Evolutionary conservation across 2,113 vertebrate species (phyloP).

Genomic region (Willisornis vidua): DNA sequence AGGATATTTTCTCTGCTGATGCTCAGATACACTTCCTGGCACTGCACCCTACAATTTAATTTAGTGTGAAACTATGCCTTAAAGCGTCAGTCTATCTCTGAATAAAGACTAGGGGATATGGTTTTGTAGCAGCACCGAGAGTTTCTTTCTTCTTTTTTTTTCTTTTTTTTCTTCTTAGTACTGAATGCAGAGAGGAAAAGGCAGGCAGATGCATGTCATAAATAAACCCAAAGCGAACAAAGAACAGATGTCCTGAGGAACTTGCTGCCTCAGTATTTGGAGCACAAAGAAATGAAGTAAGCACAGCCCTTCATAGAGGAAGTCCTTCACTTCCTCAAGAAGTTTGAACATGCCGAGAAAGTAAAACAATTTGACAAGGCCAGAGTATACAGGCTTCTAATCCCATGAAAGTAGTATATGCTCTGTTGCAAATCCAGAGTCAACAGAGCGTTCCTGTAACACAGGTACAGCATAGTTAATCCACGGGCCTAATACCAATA

Average conservation of each 20-base stretch:
- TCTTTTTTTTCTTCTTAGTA: neutral
- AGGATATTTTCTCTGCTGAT: neutral
- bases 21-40: neutral
- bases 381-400: slow-evolving; percentile 39
- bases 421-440: slow-evolving; percentile 18
- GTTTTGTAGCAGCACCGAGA: neutral
- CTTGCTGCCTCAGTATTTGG: slow-evolving; percentile 53
- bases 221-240: slow-evolving; percentile 54
- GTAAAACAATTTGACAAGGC: slow-evolving; percentile 63
- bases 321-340: slow-evolving; percentile 67
- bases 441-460: slow-evolving; percentile 31
- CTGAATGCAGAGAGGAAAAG: slow-evolving; percentile 47
- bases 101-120: neutral
- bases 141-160: neutral
- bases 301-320: slow-evolving; percentile 47
- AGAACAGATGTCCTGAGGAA: slow-evolving; percentile 60
- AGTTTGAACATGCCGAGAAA: slow-evolving; percentile 46
- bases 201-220: slow-evolving; percentile 51
- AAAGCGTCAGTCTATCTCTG: neutral
- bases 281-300: slow-evolving; percentile 63
- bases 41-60: neutral
- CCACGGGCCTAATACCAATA: neutral
- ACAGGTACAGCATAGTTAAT: neutral
- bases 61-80: neutral
- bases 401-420: slow-evolving; percentile 9